phyloP scores from a whole-genome alignment of 1,140 invertebrate genomes.

The Neodiprion pinetum region DNA sequence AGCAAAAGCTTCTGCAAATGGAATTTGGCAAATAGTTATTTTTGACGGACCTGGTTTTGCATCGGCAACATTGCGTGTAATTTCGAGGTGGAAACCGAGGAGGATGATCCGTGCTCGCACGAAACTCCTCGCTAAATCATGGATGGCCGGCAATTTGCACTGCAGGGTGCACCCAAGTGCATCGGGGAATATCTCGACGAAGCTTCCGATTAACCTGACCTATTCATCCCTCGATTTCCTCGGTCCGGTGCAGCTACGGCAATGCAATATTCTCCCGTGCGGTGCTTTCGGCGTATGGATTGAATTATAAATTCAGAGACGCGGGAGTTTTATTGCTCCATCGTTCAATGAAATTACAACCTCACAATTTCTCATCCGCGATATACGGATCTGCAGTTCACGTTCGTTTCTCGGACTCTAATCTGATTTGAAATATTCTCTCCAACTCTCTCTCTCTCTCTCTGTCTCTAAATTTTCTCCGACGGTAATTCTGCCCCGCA shows the following conservation, averaged over 20 bases:
- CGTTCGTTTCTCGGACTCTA: too few species aligned
- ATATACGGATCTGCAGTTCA: too few species aligned
- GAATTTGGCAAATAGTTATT: too few species aligned
- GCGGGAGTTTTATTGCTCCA: not conserved
- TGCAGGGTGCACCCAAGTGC: not conserved
- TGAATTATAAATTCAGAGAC: not conserved
- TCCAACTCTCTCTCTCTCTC: too few species aligned
- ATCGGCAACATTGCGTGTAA: not conserved
- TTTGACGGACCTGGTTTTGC: too few species aligned
- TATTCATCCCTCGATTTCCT: constrained; percentile 2
- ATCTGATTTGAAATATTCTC: too few species aligned
- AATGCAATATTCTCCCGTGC: not conserved
- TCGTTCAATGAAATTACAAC: too few species aligned
- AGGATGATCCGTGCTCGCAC: not conserved
- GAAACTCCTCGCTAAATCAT: not conserved
- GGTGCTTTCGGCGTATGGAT: not conserved
- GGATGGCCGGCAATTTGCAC: not conserved
- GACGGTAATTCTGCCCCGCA: too few species aligned
- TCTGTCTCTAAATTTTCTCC: too few species aligned
- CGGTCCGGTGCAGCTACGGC: not conserved
- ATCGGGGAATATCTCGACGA: too few species aligned
- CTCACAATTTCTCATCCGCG: too few species aligned
- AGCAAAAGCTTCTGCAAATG: too few species aligned
- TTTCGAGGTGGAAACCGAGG: not conserved
- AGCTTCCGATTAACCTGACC: not conserved